Evolutionary conservation across 2,888 invertebrate genomes (phyloP).

Genomic region (Odontomyia ornata): DNA sequence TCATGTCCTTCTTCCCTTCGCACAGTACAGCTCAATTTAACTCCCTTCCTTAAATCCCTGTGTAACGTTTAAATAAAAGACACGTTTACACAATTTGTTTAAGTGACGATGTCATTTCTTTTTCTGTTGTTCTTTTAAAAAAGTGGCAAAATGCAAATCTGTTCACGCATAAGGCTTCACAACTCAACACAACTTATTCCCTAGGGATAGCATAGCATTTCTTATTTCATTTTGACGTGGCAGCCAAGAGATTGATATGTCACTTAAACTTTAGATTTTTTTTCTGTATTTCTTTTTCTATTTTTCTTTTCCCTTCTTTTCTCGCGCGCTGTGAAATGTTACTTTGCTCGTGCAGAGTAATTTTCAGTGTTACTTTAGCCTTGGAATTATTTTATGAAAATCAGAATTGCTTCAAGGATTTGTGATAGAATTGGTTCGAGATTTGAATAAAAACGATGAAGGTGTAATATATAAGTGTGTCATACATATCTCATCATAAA

Average conservation of each 20-base stretch:
- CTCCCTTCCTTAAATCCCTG: not conserved
- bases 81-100: slow-evolving; percentile 55
- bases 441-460: too few species aligned
- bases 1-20: too few species aligned
- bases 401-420: too few species aligned
- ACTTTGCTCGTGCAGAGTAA: too few species aligned
- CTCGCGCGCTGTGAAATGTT: too few species aligned
- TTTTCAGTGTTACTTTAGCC: too few species aligned
- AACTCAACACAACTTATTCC: slow-evolving; percentile 35
- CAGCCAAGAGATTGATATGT: slow-evolving; percentile 31
- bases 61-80: slow-evolving; percentile 49
- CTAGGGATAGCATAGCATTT: slow-evolving; percentile 22
- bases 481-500: too few species aligned
- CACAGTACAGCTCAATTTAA: not conserved
- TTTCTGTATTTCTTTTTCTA: not conserved
- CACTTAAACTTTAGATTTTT: slow-evolving; percentile 41
- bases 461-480: too few species aligned
- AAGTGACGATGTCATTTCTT: slow-evolving; percentile 44
- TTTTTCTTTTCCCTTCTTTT: too few species aligned
- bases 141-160: slow-evolving; percentile 51
- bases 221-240: slow-evolving; percentile 24
- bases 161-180: slow-evolving; percentile 39
- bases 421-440: too few species aligned
- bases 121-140: slow-evolving; percentile 28
- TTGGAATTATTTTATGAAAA: too few species aligned